These are phyloP conservation scores for Coccyzus lansbergi DNA, from an alignment of 2,797 vertebrate species.

Conservation along the genomic window DNA sequence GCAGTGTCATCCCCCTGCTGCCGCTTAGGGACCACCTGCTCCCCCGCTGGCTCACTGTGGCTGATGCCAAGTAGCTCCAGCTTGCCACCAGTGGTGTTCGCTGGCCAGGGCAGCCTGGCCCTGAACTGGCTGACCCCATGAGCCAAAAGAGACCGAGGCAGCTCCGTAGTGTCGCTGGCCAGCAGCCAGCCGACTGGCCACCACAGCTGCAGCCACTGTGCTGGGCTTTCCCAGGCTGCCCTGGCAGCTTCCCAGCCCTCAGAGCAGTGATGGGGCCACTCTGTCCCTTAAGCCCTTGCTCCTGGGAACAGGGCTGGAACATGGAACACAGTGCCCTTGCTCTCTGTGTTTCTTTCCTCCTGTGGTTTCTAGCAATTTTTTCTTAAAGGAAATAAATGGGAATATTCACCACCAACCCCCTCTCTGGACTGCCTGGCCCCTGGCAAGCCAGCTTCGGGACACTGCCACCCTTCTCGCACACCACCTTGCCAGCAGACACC, in stretches of 20 bases:
- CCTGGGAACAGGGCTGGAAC: background rate
- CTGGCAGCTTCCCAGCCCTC: background rate
- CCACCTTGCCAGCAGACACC: background rate
- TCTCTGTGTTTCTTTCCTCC: background rate
- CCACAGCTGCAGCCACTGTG: background rate
- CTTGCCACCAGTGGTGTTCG: background rate
- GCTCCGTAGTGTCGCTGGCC: background rate
- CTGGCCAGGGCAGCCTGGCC: background rate
- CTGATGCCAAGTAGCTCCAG: background rate
- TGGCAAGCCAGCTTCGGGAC: accelerated
- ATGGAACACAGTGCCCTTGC: background rate
- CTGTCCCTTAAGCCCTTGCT: background rate
- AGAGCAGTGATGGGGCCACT: background rate
- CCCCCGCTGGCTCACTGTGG: background rate
- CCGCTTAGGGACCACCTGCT: background rate
- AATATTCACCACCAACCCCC: background rate
- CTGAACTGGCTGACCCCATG: background rate
- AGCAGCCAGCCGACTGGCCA: background rate
- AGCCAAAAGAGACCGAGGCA: background rate
- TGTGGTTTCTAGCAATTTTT: background rate
- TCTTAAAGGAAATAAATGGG: constrained; percentile 10
- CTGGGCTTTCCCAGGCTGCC: constrained; percentile 9
- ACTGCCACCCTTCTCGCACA: background rate
- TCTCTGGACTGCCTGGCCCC: background rate
- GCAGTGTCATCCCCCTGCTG: no score